Base-by-base conservation (phyloP, 2,888 invertebrate species). In the Cephus spinipes region DNA sequence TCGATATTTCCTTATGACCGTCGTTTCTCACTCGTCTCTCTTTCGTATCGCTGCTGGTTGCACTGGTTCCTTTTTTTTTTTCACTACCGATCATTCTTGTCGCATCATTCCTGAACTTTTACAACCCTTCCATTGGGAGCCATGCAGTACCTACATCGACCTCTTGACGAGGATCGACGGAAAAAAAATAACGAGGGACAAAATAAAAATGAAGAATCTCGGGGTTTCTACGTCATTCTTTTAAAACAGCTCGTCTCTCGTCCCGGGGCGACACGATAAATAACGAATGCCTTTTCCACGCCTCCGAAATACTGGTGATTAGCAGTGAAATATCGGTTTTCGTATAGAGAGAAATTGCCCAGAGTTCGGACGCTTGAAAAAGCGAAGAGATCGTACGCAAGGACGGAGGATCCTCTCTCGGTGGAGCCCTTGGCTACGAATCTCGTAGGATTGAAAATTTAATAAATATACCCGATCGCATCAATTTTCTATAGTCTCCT, bases 251-350 rank as follows among this genome's bases (percentile, higher is more conserved):
- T 71, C 71, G 32, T 71, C 73, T 69, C 78, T 71, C 85, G 83
- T 87, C 91, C 88, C 83, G 86, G 82, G 90, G 90, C 89, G 90
- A 91, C 90, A 85, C 86, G 89, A 91, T 91, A 91, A 91, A 90
- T 91, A 90, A 91, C 90, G 88, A 87, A 89, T 86, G 85, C 87
- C 91, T 90, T 91, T 90, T 91, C 91, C 91, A 91, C 91, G 91
- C 91, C 91, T 91, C 90, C 90, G 89, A 91, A 91, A 91, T 91
- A 87, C 88, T 89, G 90, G 91, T 91, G 91, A 91, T 91, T 91
- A 91, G 90, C 89, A 85, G 89, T 91, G 91, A 91, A 91, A 91
- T 91, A 91, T 91, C 90, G 91, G 89, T 91, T 90, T 91, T 91
- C 86, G 87, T 89, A 88, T 89, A 88, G 86, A 85, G 85, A 90